A percentile compares a stretch with the other conserved stretches of the same genome.
These are phyloP conservation scores for Caprella mutica DNA, from an alignment of 2,888 invertebrate genomes.

Conservation along the genomic window DNA sequence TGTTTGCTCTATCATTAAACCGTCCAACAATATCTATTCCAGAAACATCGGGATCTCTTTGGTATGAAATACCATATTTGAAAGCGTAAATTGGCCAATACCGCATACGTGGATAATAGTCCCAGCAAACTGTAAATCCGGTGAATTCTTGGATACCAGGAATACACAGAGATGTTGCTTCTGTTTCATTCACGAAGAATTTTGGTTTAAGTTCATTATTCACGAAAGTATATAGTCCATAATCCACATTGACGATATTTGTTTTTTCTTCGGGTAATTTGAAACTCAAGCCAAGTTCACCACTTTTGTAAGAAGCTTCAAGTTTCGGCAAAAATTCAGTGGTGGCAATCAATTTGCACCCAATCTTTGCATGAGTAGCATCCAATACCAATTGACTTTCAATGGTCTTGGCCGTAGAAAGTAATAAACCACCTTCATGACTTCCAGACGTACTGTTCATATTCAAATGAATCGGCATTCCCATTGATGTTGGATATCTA, in stretches of 20 bases:
- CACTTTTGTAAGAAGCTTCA: neutral
- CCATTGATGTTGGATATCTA: neutral
- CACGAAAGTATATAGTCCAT: neutral
- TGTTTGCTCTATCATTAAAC: no score
- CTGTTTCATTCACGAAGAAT: neutral
- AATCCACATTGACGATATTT: neutral
- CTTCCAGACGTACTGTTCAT: neutral
- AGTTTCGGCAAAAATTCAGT: neutral
- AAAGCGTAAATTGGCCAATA: conserved; percentile 5
- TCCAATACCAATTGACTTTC: neutral
- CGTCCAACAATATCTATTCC: neutral
- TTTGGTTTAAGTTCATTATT: conserved; percentile 2
- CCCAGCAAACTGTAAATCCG: conserved; percentile 1
- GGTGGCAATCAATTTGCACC: neutral
- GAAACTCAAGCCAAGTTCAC: neutral
- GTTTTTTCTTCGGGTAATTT: neutral
- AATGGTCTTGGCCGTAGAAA: neutral
- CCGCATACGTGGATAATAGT: neutral
- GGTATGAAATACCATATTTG: neutral
- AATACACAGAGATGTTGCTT: neutral
- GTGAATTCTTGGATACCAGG: neutral
- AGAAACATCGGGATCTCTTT: neutral
- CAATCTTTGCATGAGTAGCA: neutral
- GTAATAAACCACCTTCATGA: neutral
- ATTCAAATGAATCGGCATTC: neutral